Base-by-base conservation (phyloP, 2,113 vertebrate genomes). In the Odontesthes bonariensis region DNA sequence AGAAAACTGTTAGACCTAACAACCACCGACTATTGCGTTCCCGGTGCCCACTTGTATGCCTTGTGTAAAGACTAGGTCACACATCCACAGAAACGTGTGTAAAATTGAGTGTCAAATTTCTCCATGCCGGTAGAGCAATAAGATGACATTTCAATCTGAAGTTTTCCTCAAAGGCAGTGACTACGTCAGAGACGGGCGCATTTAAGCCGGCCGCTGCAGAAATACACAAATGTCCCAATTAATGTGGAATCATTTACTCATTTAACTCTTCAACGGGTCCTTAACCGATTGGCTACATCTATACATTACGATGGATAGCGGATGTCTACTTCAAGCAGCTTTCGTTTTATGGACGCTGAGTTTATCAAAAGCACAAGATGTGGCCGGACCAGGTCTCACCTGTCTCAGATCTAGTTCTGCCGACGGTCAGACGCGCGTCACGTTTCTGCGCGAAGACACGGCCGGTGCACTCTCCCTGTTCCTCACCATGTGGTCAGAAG, bases 401-500 rank as follows among this genome's bases (percentile, higher is more conserved):
- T 94, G 95, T 64, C 47, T 92, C 68, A 79, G n/a, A 12, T 57
- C 59, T 1, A 70, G 46, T 51, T 52, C 38, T 5, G 33, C 53
- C n/a, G 20, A 35, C 17, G 58, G 72, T 56, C 78, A 52, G 3
- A 86, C 61, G 38, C 76, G 70, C 46, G 20, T 92, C 61, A 77
- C 79, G 2, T 90, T 89, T 32, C 60, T 91, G 61, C 73, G n/a
- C 1, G 22, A 78, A 38, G 69, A 74, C 33, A 2, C 53, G 7
- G 20, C 58, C 19, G 75, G 77, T 12, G 77, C 5, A 69, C 72
- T 54, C 46, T 44, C 73, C n/a, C 42, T 93, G 46, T 92, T 87
- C 75, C 87, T 92, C n/a, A 92, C 86, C 53, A 38, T 42, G 6
- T 96, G 96, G 96, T 93, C 92, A 52, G 58, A 40, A 2, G 83